A percentile compares a stretch with the other conserved stretches of the same genome.
phyloP scores from a whole-genome alignment of 2,113 vertebrate species.

The Brienomyrus brachyistius region DNA sequence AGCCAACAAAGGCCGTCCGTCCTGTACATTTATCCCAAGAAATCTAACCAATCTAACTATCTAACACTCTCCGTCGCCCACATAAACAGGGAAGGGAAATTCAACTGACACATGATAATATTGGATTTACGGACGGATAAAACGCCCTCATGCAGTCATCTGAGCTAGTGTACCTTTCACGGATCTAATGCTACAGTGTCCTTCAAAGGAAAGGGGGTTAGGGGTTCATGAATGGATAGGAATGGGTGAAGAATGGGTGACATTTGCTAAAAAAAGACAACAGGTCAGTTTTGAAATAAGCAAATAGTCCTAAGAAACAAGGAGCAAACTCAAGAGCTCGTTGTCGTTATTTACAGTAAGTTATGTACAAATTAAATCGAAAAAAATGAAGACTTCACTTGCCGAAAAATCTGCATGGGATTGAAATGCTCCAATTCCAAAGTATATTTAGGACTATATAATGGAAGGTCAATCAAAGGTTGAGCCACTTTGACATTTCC shows the following conservation, averaged over 20 bases:
- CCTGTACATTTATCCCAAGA: neutral
- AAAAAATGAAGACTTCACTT: no score
- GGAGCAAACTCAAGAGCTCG: no score
- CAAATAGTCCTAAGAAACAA: no score
- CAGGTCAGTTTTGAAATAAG: no score
- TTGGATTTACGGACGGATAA: neutral
- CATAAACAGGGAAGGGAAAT: neutral
- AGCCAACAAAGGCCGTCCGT: neutral
- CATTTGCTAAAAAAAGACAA: neutral
- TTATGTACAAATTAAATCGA: no score
- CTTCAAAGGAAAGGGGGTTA: neutral
- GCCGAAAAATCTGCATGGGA: no score
- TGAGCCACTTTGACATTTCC: no score
- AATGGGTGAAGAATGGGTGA: neutral
- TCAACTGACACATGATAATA: neutral
- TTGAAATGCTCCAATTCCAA: no score
- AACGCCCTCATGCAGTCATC: neutral
- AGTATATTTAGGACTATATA: no score
- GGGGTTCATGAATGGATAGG: neutral
- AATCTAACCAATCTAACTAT: neutral
- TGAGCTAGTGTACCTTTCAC: neutral
- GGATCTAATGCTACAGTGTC: neutral
- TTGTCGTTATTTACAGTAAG: no score
- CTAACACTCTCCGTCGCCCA: neutral
- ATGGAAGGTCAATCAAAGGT: no score